Conservation (phyloP, 2,888 invertebrate species). For the Drosophila siamana region DNA sequence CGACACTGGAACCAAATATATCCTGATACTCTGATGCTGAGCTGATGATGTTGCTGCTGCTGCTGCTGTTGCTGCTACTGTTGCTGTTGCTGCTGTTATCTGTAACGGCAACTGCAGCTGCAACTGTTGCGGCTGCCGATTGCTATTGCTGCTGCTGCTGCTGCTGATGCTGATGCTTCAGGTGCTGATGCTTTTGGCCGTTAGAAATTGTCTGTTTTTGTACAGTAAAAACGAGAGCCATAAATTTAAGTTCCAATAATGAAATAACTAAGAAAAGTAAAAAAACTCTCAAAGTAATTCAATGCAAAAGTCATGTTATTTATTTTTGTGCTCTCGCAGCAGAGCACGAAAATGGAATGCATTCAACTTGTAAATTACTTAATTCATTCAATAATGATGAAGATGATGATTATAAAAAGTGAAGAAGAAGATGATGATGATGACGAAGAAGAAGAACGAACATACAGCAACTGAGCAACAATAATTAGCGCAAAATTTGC, state of each 20-base stretch:
- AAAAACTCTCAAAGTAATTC: slow-evolving; percentile 44
- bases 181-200: slow-evolving; percentile 55
- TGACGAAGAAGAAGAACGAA: slow-evolving; percentile 29
- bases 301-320: slow-evolving; percentile 65
- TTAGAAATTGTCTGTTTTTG: slow-evolving; percentile 74
- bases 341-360: slow-evolving; percentile 52
- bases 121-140: not conserved
- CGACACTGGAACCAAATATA: slow-evolving; percentile 18
- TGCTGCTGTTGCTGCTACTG: slow-evolving; percentile 35
- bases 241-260: slow-evolving; percentile 74
- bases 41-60: slow-evolving; percentile 29
- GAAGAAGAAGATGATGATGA: too few species aligned
- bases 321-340: slow-evolving; percentile 54
- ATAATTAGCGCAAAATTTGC: slow-evolving; percentile 82
- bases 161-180: slow-evolving; percentile 26
- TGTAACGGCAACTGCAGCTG: too few species aligned
- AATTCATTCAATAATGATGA: slow-evolving; percentile 42
- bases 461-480: slow-evolving; percentile 75
- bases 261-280: slow-evolving; percentile 35
- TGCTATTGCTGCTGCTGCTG: slow-evolving; percentile 36
- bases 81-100: slow-evolving; percentile 11
- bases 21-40: slow-evolving; percentile 16
- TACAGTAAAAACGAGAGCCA: slow-evolving; percentile 71
- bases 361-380: slow-evolving; percentile 76
- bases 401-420: slow-evolving; percentile 34